Evolutionary conservation across 2,888 invertebrate genomes (phyloP), one percentile per base, ranked within the genome.

Genomic region (Caenorhabditis virilis): DNA sequence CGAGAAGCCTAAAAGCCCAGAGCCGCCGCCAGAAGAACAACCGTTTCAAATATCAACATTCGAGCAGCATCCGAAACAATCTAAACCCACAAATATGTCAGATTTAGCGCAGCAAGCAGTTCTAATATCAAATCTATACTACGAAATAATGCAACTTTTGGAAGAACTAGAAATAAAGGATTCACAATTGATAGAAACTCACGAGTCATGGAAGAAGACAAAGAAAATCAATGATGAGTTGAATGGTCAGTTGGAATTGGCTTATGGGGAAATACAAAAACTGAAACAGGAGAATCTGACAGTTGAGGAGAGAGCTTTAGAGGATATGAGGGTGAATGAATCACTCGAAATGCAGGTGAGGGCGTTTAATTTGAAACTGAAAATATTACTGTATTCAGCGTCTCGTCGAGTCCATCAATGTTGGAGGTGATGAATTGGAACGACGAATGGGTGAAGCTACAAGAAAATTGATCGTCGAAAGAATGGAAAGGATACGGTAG

Each of bases 371-470:
- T 13, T 26, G 13, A 33, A 3, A 11, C 25, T 27, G 20, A 1
- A 53, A 13, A 30, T 6, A 9, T 30, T 9, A 30, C 30, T 13
- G 30, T 36, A 5, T 74, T 22, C 56, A 78, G 56, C 42, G 76
- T 18, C 47, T 79, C 7, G 68, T 69, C 2, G 76, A 76, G n/a
- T 61, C 69, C 5, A 66, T 80, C 7, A 63, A 69, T 23, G 38
- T 66, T 4, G 70, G 56, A 9, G 79, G 77, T 5, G 53, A 52
- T 15, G 81, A 82, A 56, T 18, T 73, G 42, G 79, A 81, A 52
- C 54, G 81, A 39, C 56, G 81, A 42, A 63, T 79, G 51, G 80
- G 74, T 33, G 81, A 80, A 47, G 68, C 71, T 7, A 73, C 78
- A n/a, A 56, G 81, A 36, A 77, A 76, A 46, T 46, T 80, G 42